These are phyloP conservation scores for Pogona vitticeps DNA, from an alignment of 2,113 vertebrate genomes.

Conservation along the genomic window DNA sequence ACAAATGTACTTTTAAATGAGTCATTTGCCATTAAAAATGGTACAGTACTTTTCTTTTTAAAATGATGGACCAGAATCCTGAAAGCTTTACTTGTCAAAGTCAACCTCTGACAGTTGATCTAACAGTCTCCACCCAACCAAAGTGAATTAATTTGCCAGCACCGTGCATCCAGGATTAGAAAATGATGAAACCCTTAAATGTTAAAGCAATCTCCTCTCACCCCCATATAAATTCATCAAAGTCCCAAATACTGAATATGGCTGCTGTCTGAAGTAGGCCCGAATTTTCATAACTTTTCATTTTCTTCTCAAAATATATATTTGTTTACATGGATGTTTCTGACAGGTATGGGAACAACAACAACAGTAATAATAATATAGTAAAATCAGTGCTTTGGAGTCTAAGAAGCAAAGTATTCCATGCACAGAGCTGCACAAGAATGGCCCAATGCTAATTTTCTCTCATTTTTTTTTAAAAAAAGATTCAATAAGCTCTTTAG, in stretches of 20 bases:
- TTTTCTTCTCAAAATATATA: not conserved
- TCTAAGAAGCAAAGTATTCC: too few relatives aligned
- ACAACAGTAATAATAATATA: not conserved
- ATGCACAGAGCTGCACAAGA: too few relatives aligned
- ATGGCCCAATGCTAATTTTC: too few relatives aligned
- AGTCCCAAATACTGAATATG: not conserved
- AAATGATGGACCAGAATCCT: constrained; percentile 15
- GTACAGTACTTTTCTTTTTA: not conserved
- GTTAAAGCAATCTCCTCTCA: not conserved
- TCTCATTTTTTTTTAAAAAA: too few relatives aligned
- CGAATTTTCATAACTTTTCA: not conserved
- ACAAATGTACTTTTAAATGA: constrained; percentile 28
- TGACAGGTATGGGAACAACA: not conserved
- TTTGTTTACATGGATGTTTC: not conserved
- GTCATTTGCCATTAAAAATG: not conserved
- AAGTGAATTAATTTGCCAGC: not conserved
- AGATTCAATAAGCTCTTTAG: too few relatives aligned
- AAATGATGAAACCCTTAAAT: not conserved
- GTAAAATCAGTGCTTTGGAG: too few relatives aligned
- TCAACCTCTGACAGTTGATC: not conserved
- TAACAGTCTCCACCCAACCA: not conserved
- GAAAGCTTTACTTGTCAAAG: constrained; percentile 3
- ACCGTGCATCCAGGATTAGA: not conserved
- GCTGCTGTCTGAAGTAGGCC: not conserved
- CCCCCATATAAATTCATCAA: not conserved